Base-by-base conservation (phyloP, 2,888 invertebrate genomes). In the Caradrina kadenii region DNA sequence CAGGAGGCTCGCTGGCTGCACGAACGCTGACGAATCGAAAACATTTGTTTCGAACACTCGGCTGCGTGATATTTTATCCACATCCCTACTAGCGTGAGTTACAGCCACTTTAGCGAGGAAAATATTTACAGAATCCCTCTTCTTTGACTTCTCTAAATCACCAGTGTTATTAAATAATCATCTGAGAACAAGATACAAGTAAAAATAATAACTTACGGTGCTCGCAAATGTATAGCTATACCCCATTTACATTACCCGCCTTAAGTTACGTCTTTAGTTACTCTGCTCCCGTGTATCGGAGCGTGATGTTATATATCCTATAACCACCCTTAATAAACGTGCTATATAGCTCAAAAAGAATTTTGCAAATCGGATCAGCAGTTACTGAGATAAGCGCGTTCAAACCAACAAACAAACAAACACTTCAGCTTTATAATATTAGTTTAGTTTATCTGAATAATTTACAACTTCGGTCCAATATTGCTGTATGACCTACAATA, bases 21-120 rank as follows among this genome's bases (percentile, higher is more conserved):
- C 49, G 49, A 63, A 64, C 48, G 64, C 53, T 67, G 79, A 81
- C 64, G 69, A 63, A 77, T 79, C 55, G 77, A 58, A 63, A 77
- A 60, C 64, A 79, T 79, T 79, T 67, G 55, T 77, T 67, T 22
- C 31, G 8, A 76, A 81, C 50, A 49, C 62, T 69, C n/a, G 49
- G 53, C 11, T 21, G 26, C 10, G 45, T 53, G 45, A 59, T 59
- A 79, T n/a, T 73, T 79, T 54, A 63, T 62, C 22, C 64, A 58
- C 56, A 58, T 10, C 63, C 63, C 63, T 53, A n/a, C 10, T 22
- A 50, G 13, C 6, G 7, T 65, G n/a, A 65, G 8, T 49, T 66
- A 52, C 31, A 59, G 19, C 26, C 58, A 66, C 35, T 50, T 59
- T 48, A 48, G 1, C 1, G 10, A 48, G 5, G 53, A 13, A 17